Base-by-base conservation (phyloP, 1,140 invertebrate species). In the Camponotus vicinus region DNA sequence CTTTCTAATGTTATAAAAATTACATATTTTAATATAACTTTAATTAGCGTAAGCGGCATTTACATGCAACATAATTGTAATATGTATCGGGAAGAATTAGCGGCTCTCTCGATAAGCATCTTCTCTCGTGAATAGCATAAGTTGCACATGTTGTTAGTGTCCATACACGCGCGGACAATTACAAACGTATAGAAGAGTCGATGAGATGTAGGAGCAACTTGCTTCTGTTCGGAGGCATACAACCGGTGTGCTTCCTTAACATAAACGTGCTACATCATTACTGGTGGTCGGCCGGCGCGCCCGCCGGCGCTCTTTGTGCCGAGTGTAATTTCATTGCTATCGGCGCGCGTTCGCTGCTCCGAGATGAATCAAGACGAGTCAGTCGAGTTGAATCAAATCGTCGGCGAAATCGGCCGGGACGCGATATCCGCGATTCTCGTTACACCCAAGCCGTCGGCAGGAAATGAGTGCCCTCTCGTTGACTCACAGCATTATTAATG, bases 191-290 rank as follows among this genome's bases (percentile, higher is more conserved):
- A 57, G 57, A 37, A n/a, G 77, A 89, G 75, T 63, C 45, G 89
- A 86, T 78, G 85, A 89, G 89, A 71, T 73, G 78, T 86, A 86
- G 86, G 85, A 91, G 80, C 85, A 71, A 73, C 59, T 86, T 75
- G 90, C 90, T 91, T 91, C 90, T 89, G 90, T 91, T 91, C 80
- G 70, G 85, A 91, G 89, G 90, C 90, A 18, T 52, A 52, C 49
- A 89, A 86, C 71, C 75, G 85, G 85, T 85, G 73, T 84, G 85
- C 87, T 86, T 83, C 73, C 90, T 92, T 90, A 89, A 90, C 86
- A 83, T 89, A 92, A 92, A 90, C 89, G 89, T 87, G 91, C 91
- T 85, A 89, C 90, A 91, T 92, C 90, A 93, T 93, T 93, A 93
- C 91, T 73, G 79, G 37, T 82, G 67, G 66, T 71, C 79, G 78